A percentile compares a stretch with the other conserved stretches of the same genome.
phyloP scores from a whole-genome alignment of 2,888 invertebrate genomes.

The Andrena flavipes region DNA sequence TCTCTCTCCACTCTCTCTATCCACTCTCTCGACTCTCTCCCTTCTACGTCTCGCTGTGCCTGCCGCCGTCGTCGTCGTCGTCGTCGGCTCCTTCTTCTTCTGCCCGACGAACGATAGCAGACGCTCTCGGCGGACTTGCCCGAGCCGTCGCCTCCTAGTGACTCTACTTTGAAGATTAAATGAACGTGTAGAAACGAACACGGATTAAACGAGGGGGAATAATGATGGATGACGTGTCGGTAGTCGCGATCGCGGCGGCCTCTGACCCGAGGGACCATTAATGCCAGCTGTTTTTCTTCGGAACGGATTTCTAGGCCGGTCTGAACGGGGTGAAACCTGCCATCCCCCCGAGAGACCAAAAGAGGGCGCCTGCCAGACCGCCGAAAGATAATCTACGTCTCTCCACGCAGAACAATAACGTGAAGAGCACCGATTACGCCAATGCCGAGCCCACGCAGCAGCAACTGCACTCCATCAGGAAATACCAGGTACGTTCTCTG shows the following conservation, averaged over 20 bases:
- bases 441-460: slow-evolving; percentile 90
- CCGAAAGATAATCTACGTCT: slow-evolving; percentile 89
- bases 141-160: background rate
- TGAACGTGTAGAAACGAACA: background rate
- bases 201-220: background rate
- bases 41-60: background rate
- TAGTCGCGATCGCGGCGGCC: slow-evolving; percentile 32
- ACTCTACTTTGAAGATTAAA: background rate
- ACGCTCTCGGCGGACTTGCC: slow-evolving; percentile 10
- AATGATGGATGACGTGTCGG: slow-evolving; percentile 6
- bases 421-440: slow-evolving; percentile 84
- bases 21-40: background rate
- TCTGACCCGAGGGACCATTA: slow-evolving; percentile 50
- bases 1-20: background rate
- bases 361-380: slow-evolving; percentile 88
- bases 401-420: slow-evolving; percentile 85
- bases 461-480: slow-evolving; percentile 95
- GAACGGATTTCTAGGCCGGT: slow-evolving; percentile 80
- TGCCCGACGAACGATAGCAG: slow-evolving; percentile 8
- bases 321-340: slow-evolving; percentile 86
- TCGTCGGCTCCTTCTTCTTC: no score
- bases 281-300: slow-evolving; percentile 63
- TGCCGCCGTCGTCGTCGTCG: background rate
- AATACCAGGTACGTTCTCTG: slow-evolving; percentile 91
- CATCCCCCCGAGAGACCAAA: slow-evolving; percentile 89